Base-by-base conservation (phyloP, 2,888 invertebrate genomes). In the Fragum sueziense region DNA sequence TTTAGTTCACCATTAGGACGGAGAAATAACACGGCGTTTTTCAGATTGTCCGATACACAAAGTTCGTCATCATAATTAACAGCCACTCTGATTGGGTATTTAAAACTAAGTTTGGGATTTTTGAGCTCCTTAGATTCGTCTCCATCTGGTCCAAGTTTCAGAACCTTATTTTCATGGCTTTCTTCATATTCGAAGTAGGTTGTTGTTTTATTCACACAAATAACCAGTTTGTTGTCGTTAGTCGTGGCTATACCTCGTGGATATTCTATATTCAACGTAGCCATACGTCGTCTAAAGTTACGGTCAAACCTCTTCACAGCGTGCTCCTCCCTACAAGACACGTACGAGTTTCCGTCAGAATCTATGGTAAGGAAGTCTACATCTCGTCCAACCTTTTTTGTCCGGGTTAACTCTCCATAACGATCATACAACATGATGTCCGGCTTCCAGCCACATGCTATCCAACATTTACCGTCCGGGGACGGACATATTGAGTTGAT, bases 1-100 rank as follows among this genome's bases (percentile, higher is more conserved):
- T 79, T 84, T 11, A 84, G 65, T 54, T 84, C 80, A 2, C 84
- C 84, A 68, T 79, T 81, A 27, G 79, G 76, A 6, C 72, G 57
- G 1, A 84, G 74, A 51, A 84, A 79, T 52, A 84, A 57, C 0
- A 84, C 84, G 0, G 80, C 78, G 57, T 84, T 79, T 65, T 84
- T 76, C 20, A 81, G 61, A 57, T 84, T 84, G 47, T 85, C 86
- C 7, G 86, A 85, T 20, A 86, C 86, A 59, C 83, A 85, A 20
- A 86, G 69, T 52, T 85, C 79, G 22, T 83, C 83, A 17, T 79
- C 83, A 6, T 70, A 61, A 70, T 83, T 85, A 0, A 85, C 78
- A 0, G 86, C 84, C 0, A 86, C 84, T 34, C 86, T 76, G 17
- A 86, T 86, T 6, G 86, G 86, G 61, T 86, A 86, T 70, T 83